These are phyloP conservation scores for Stenoptilia bipunctidactyla DNA, from an alignment of 2,888 invertebrate species.

Conservation along the genomic window DNA sequence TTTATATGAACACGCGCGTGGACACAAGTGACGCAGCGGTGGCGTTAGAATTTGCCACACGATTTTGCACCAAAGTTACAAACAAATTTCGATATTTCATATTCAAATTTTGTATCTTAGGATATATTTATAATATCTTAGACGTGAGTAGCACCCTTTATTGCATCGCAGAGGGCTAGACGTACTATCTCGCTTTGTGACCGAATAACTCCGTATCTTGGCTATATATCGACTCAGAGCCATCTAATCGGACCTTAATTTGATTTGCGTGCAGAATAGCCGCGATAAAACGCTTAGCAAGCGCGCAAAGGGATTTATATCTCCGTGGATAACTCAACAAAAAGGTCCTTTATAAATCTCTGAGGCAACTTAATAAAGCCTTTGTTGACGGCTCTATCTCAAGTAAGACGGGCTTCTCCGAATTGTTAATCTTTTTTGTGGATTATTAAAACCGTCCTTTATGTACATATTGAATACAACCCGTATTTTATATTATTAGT, in stretches of 20 bases:
- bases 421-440: constrained; percentile 5
- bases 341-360: constrained; percentile 60
- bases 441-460: constrained; percentile 6
- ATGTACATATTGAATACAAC: background rate
- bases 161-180: too few relatives aligned
- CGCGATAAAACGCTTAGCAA: constrained; percentile 54
- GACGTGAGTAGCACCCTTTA: too few relatives aligned
- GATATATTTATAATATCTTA: too few relatives aligned
- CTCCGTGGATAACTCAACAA: constrained; percentile 45
- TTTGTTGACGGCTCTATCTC: constrained; percentile 52
- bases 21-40: too few relatives aligned
- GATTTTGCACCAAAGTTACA: too few relatives aligned
- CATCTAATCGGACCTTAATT: constrained; percentile 51
- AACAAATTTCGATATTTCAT: too few relatives aligned
- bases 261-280: constrained; percentile 54
- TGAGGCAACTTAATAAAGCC: constrained; percentile 55
- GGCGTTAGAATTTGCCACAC: too few relatives aligned
- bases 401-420: constrained; percentile 15
- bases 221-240: constrained; percentile 30
- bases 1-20: too few relatives aligned
- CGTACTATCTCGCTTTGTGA: constrained; percentile 6
- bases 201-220: constrained; percentile 26
- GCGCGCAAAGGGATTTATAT: constrained; percentile 54
- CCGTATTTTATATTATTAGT: too few relatives aligned
- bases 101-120: too few relatives aligned